phyloP scores from a whole-genome alignment of 1,140 invertebrate species.

The Babylonia areolata region DNA sequence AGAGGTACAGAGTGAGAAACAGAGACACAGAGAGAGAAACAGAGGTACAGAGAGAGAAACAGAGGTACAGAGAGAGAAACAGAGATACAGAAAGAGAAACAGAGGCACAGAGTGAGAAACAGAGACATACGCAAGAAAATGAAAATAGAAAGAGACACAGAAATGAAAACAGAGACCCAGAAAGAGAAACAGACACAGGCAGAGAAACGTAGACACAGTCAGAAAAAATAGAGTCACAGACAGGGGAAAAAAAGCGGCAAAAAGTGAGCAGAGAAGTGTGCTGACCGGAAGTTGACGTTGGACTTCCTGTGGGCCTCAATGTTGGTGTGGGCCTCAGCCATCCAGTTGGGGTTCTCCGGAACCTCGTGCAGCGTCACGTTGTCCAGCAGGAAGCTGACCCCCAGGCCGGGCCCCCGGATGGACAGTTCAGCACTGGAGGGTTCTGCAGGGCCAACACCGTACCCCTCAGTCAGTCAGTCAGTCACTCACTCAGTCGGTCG shows the following conservation, averaged over 20 bases:
- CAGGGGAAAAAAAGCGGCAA: no score
- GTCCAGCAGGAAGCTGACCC: slow-evolving; percentile 49
- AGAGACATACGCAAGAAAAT: no score
- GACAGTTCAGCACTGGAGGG: neutral
- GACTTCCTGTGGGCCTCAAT: slow-evolving; percentile 54
- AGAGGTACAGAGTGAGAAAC: no score
- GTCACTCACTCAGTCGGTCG: neutral
- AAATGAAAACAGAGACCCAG: no score
- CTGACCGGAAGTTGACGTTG: slow-evolving; percentile 46
- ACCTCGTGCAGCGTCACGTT: slow-evolving; percentile 40
- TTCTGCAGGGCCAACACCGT: neutral
- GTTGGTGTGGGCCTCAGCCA: slow-evolving; percentile 36
- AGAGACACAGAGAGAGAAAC: neutral
- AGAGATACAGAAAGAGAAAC: no score
- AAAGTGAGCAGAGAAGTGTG: neutral
- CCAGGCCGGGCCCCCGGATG: slow-evolving; percentile 49
- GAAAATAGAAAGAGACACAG: no score
- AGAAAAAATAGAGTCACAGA: no score
- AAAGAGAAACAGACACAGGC: no score
- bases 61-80: no score
- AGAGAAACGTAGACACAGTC: no score
- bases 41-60: neutral
- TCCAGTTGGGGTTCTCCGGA: slow-evolving; percentile 46
- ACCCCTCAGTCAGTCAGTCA: neutral
- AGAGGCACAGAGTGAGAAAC: no score